A percentile compares a stretch with the other conserved stretches of the same genome.
Evolutionary conservation across 2,113 vertebrate genomes (phyloP).

Genomic region (Pyrgilauda ruficollis): DNA sequence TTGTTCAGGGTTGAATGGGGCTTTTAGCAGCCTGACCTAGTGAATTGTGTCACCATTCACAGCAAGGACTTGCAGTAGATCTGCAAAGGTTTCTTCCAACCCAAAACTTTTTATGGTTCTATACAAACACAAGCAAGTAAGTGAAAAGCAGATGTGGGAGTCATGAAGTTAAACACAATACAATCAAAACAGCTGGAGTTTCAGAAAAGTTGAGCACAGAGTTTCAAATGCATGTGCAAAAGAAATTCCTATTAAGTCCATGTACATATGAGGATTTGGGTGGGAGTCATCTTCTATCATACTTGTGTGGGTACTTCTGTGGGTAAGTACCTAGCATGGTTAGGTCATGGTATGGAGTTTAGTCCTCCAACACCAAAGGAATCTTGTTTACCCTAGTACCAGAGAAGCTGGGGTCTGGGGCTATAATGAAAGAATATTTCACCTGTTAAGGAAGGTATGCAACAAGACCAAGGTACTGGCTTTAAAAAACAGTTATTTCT

Average conservation of each 20-base stretch:
- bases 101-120: neutral
- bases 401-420: neutral
- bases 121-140: neutral
- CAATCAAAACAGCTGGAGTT: neutral
- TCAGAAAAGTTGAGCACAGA: neutral
- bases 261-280: neutral
- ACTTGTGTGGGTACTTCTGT: neutral
- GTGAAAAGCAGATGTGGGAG: neutral
- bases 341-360: neutral
- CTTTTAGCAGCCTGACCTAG: neutral
- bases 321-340: neutral
- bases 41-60: accelerated
- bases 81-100: neutral
- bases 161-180: neutral
- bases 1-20: neutral
- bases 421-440: neutral
- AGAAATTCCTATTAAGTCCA: neutral
- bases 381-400: neutral
- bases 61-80: neutral
- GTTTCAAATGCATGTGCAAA: neutral
- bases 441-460: neutral
- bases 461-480: neutral
- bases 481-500: neutral
- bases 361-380: neutral
- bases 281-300: neutral